Evolutionary conservation across 1,140 invertebrate genomes (phyloP).

Genomic region (Panulirus ornatus): DNA sequence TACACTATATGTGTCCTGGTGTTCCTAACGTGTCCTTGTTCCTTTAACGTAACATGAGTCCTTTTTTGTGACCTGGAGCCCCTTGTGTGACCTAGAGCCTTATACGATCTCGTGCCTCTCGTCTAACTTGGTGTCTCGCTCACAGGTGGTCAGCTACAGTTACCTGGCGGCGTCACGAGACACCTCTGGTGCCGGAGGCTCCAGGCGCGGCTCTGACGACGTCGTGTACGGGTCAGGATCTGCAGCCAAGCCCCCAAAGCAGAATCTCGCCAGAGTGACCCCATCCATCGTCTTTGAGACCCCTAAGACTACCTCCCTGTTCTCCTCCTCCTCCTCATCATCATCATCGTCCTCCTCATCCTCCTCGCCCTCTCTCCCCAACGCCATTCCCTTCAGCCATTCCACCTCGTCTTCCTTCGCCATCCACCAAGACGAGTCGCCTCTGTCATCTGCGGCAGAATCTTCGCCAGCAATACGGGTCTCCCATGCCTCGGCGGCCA

Average conservation of each 20-base stretch:
- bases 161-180: constrained; percentile 54
- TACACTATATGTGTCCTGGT: no score
- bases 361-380: background rate
- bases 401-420: background rate
- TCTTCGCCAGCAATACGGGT: no score
- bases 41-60: no score
- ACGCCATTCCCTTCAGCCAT: background rate
- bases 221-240: constrained; percentile 58
- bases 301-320: background rate
- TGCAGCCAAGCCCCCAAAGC: constrained; percentile 42
- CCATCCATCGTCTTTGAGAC: background rate
- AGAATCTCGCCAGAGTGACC: background rate
- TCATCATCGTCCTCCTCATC: background rate
- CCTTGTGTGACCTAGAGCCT: no score
- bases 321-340: background rate
- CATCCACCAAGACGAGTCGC: background rate
- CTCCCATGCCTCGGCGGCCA: background rate
- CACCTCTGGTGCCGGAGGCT: background rate
- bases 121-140: background rate
- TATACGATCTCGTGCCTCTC: no score
- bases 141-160: constrained; percentile 65
- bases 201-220: constrained; percentile 2
- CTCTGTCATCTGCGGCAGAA: no score
- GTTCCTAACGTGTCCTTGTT: no score
- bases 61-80: no score